Evolutionary conservation across 2,888 invertebrate genomes (phyloP).

Genomic region (Teleogryllus oceanicus): DNA sequence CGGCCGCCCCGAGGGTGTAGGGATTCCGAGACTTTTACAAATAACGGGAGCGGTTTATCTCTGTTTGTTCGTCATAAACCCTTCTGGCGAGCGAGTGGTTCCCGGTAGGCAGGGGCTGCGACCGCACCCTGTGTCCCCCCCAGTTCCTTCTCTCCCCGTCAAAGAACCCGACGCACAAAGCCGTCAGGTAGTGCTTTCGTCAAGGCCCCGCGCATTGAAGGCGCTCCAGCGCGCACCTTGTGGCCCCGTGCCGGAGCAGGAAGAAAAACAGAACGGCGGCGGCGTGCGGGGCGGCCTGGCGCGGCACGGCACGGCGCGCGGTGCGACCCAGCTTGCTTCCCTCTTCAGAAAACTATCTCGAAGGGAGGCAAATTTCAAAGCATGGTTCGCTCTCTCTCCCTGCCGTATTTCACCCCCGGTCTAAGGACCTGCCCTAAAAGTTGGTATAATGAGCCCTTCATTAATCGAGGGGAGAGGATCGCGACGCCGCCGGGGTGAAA

Average conservation of each 20-base stretch:
- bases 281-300: too few species aligned
- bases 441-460: conserved; percentile 9
- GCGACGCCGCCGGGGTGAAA: not conserved
- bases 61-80: not conserved
- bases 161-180: not conserved
- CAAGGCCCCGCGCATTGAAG: not conserved
- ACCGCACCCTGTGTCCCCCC: not conserved
- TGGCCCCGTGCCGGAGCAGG: not conserved
- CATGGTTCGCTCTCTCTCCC: not conserved
- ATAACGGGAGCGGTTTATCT: not conserved
- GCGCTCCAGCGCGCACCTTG: not conserved
- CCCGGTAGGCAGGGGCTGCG: not conserved
- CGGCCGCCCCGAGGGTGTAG: too few species aligned
- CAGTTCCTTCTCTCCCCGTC: not conserved
- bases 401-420: not conserved
- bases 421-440: conserved; percentile 1
- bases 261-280: not conserved
- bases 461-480: conserved; percentile 18
- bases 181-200: not conserved
- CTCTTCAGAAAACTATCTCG: not conserved
- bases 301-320: too few species aligned
- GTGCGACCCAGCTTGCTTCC: not conserved
- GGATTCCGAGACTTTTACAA: too few species aligned
- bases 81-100: not conserved
- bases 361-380: conserved; percentile 9